Base-by-base conservation (phyloP, 2,888 invertebrate species). In the Polyommatus iphigenia region DNA sequence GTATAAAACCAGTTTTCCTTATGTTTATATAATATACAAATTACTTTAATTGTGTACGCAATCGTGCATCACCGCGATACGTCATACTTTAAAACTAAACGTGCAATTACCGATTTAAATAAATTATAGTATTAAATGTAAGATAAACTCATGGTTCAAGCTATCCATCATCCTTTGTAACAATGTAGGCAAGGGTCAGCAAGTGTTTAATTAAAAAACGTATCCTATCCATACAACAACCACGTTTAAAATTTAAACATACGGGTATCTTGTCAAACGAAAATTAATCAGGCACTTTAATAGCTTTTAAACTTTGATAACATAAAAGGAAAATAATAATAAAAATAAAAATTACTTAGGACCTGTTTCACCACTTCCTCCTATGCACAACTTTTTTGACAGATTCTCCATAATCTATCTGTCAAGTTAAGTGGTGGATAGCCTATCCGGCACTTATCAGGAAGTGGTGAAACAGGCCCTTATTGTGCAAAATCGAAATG, bases 1-100 rank as follows among this genome's bases (percentile, higher is more conserved):
- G 77, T 29, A 80, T 82, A 80, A 80, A 81, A 78, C 80, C 80
- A 78, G 80, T 80, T 80, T 79, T 77, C 71, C 78, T 79, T 75
- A 75, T 75, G 75, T 75, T 75, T 75, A 75, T 75, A 75, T 75
- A 75, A 75, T 50, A 75, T 50, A 75, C 54, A 75, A 73, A 73
- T 73, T 73, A 75, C 75, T 75, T 75, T 75, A 75, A 75, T 75
- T 75, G 75, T 75, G 54, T 32, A 54, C 54, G 75, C 75, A 54
- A 29, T 75, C 75, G 50, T 75, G 75, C 75, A 75, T 75, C 46
- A 73, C 15, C 54, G 29, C 8, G 13, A 73, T 50, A 54, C 75
- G 75, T 75, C 75, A 75, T 75, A 75, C 75, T 50, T 50, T 6
- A 67, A 67, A 75, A 75, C 29, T 18, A 20, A 46, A 73, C 73